Percentiles rank a stretch among this genome's conserved stretches.
phyloP scores from a whole-genome alignment of 2,888 invertebrate species.

The Drosophila stalkeri region DNA sequence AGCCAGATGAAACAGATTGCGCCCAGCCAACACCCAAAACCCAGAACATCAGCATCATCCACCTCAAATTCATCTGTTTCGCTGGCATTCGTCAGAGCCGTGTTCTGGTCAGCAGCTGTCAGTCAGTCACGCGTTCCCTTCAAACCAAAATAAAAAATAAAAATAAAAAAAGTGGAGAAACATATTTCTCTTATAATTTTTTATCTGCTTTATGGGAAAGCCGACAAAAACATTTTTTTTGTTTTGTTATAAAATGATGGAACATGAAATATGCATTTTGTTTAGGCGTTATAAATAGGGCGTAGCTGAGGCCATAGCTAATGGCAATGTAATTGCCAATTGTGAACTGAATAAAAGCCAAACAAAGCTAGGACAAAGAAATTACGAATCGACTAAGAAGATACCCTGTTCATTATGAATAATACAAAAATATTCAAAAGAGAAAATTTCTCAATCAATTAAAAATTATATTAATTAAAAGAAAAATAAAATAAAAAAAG shows the following conservation, averaged over 20 bases:
- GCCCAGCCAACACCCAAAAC: background rate
- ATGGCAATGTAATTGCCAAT: constrained; percentile 76
- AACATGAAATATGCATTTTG: constrained; percentile 68
- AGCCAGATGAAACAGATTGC: constrained; percentile 27
- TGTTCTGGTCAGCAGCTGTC: constrained; percentile 62
- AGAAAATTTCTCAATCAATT: background rate
- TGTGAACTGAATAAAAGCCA: constrained; percentile 51
- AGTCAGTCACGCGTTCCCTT: constrained; percentile 38
- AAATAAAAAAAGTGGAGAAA: constrained; percentile 21
- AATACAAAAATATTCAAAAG: background rate
- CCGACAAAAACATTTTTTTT: constrained; percentile 15
- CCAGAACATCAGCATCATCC: constrained; percentile 1
- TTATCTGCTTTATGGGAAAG: constrained; percentile 19
- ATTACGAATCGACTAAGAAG: accelerated
- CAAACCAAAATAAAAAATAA: constrained; percentile 9
- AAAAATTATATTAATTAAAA: background rate
- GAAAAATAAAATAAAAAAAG: background rate
- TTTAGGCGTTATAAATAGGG: constrained; percentile 41
- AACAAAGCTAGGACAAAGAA: constrained; percentile 5
- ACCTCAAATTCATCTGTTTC: background rate
- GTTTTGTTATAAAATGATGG: constrained; percentile 21
- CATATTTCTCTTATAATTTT: constrained; percentile 41
- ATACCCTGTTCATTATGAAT: background rate
- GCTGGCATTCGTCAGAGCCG: constrained; percentile 36
- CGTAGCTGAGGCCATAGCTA: constrained; percentile 48